phyloP scores from a whole-genome alignment of 2,113 vertebrate genomes.

The Rhabdomys dilectus region DNA sequence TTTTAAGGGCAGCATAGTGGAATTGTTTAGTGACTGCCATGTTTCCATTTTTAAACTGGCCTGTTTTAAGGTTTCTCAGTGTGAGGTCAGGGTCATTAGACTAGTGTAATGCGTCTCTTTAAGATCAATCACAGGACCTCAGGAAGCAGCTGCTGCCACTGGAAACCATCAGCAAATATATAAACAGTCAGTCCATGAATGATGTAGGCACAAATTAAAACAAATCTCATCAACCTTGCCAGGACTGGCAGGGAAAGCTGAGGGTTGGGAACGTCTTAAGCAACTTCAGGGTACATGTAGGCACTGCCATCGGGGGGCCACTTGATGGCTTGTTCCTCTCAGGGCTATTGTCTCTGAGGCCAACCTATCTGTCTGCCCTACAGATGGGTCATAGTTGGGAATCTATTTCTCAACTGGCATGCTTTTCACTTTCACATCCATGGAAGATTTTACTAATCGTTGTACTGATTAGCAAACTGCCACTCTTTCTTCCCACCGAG shows the following conservation, averaged over 20 bases:
- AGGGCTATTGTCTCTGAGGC: neutral
- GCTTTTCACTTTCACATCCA: neutral
- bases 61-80: constrained; percentile 7
- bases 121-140: neutral
- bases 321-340: neutral
- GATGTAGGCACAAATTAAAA: neutral
- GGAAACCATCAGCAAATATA: neutral
- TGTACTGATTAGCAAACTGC: neutral
- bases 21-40: neutral
- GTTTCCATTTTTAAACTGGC: constrained; percentile 54
- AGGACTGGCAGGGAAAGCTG: neutral
- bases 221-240: neutral
- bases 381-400: neutral
- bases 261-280: neutral
- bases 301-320: neutral
- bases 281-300: neutral
- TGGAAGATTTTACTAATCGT: constrained; percentile 1
- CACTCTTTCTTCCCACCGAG: neutral
- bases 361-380: neutral
- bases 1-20: constrained; percentile 49
- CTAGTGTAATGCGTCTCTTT: neutral
- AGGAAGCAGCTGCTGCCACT: constrained; percentile 20
- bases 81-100: constrained; percentile 37
- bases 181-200: neutral
- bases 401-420: neutral